Evolutionary conservation across 2,888 invertebrate genomes (phyloP).

Genomic region (Atethmia centrago): DNA sequence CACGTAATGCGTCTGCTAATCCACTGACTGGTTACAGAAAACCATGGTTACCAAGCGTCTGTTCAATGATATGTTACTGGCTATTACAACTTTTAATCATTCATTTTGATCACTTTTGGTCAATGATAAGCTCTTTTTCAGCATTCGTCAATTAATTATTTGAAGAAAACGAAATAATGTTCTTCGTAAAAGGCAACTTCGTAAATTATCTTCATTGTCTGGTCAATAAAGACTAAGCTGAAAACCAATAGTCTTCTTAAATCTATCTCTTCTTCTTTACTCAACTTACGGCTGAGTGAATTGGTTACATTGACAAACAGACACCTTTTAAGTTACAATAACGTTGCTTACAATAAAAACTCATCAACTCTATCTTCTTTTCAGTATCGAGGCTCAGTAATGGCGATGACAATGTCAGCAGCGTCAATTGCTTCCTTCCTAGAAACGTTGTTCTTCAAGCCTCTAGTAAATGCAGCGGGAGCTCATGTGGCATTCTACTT

Average conservation of each 20-base stretch:
- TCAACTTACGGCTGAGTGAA: neutral
- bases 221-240: neutral
- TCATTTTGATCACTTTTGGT: neutral
- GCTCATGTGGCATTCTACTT: slow-evolving; percentile 79
- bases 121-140: no score
- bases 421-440: slow-evolving; percentile 76
- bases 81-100: neutral
- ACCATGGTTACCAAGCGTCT: neutral
- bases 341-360: neutral
- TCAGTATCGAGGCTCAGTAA: slow-evolving; percentile 85
- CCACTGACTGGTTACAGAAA: neutral
- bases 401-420: slow-evolving; percentile 78
- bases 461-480: slow-evolving; percentile 76
- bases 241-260: neutral
- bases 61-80: neutral
- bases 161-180: no score
- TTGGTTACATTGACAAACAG: neutral
- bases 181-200: neutral
- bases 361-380: slow-evolving; percentile 53
- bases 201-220: neutral
- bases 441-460: slow-evolving; percentile 83
- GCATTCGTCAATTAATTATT: neutral
- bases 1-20: neutral
- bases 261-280: neutral
- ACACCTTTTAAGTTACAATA: neutral